These are phyloP conservation scores for Hippopotamus amphibius DNA, from an alignment of 2,113 vertebrate species.

Conservation along the genomic window DNA sequence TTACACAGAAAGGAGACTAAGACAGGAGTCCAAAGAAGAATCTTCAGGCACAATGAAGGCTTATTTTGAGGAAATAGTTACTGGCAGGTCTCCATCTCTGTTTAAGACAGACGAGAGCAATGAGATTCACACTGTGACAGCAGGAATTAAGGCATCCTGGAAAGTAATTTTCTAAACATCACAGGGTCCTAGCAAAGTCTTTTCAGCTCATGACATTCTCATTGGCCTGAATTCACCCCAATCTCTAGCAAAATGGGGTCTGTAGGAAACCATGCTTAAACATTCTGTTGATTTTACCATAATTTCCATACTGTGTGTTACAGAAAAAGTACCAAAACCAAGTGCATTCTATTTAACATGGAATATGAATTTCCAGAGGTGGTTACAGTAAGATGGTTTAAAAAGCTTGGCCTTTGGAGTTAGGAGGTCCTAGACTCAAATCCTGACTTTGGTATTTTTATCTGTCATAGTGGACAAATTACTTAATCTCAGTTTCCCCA, in stretches of 20 bases:
- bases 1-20: slow-evolving; percentile 37
- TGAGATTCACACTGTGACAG: neutral
- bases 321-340: neutral
- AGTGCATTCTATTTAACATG: neutral
- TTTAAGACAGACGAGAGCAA: slow-evolving; percentile 47
- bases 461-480: neutral
- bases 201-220: slow-evolving; percentile 48
- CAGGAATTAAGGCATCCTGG: slow-evolving; percentile 44
- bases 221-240: slow-evolving; percentile 63
- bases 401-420: neutral
- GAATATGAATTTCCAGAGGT: neutral
- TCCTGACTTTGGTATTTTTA: neutral
- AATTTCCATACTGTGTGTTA: slow-evolving; percentile 25
- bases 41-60: slow-evolving; percentile 36
- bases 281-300: neutral
- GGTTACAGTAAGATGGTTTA: neutral
- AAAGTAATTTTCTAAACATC: slow-evolving; percentile 77
- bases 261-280: neutral
- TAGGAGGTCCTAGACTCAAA: neutral
- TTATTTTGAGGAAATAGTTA: slow-evolving; percentile 22
- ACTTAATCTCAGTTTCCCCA: neutral
- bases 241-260: neutral
- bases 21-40: neutral
- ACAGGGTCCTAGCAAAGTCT: slow-evolving; percentile 8
- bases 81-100: slow-evolving; percentile 56